phyloP scores from a whole-genome alignment of 2,113 vertebrate species.

The Equus quagga region DNA sequence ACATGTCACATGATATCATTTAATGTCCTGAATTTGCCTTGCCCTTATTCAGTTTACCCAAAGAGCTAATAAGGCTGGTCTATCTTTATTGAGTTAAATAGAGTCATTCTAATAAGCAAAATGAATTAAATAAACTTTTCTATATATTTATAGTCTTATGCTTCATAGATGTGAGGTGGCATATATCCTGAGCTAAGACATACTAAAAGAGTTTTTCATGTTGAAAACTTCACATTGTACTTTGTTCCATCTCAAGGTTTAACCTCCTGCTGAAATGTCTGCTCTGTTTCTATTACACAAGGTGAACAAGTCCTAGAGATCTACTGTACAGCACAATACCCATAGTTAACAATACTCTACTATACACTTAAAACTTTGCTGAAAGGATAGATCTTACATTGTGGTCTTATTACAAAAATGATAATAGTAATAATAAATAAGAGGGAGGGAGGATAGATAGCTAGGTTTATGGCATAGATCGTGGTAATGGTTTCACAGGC shows the following conservation, averaged over 20 bases:
- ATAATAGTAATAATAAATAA: not conserved
- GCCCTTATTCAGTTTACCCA: not conserved
- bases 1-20: not conserved
- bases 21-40: not conserved
- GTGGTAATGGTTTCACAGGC: not conserved
- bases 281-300: not conserved
- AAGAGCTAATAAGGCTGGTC: not conserved
- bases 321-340: not conserved
- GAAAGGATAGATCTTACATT: not conserved
- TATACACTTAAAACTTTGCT: not conserved
- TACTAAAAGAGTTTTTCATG: not conserved
- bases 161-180: not conserved
- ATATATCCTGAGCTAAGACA: not conserved
- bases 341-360: not conserved
- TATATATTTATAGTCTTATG: not conserved
- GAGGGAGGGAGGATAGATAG: not conserved
- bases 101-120: not conserved
- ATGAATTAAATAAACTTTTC: not conserved
- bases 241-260: not conserved
- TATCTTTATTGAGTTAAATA: not conserved
- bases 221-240: not conserved
- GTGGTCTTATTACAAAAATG: not conserved
- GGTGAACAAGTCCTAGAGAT: not conserved
- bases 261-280: not conserved
- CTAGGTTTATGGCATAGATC: not conserved